A percentile compares a stretch with the other conserved stretches of the same genome.
phyloP scores from a whole-genome alignment of 2,113 vertebrate species.

The Galeopterus variegatus region DNA sequence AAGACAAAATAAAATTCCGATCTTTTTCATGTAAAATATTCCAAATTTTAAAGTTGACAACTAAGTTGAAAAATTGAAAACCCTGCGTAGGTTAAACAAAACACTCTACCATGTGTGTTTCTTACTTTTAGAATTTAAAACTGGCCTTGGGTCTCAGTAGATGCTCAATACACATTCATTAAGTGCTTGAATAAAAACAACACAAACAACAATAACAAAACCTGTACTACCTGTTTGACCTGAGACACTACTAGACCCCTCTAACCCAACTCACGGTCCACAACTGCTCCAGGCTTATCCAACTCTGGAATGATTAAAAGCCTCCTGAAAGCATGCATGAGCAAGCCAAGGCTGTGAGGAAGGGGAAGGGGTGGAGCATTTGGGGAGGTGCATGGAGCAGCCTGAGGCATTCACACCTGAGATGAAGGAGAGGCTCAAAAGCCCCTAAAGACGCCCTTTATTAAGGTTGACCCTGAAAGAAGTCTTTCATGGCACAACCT shows the following conservation, averaged over 20 bases:
- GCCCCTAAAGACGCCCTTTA: not conserved
- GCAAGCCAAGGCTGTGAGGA: not conserved
- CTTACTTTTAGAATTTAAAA: constrained; percentile 43
- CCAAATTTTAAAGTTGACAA: constrained; percentile 65
- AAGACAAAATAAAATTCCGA: constrained; percentile 16
- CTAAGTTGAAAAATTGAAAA: constrained; percentile 46
- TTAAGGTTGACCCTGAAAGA: not conserved
- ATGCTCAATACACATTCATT: not conserved
- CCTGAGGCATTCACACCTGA: not conserved
- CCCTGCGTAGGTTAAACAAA: constrained; percentile 43
- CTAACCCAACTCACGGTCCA: not conserved
- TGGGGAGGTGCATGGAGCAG: not conserved
- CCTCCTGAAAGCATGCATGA: not conserved
- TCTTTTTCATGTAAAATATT: constrained; percentile 59
- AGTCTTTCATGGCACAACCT: not conserved
- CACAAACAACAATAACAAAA: not conserved
- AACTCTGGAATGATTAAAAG: not conserved
- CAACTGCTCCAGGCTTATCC: not conserved
- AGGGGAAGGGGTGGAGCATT: not conserved
- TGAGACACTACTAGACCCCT: not conserved
- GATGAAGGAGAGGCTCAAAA: not conserved
- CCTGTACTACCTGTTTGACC: not conserved
- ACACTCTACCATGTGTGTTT: constrained; percentile 7
- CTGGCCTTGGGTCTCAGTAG: not conserved
- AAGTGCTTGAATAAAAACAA: not conserved